Base-by-base conservation (phyloP, 2,797 vertebrate genomes). In the Podarcis lilfordi region DNA sequence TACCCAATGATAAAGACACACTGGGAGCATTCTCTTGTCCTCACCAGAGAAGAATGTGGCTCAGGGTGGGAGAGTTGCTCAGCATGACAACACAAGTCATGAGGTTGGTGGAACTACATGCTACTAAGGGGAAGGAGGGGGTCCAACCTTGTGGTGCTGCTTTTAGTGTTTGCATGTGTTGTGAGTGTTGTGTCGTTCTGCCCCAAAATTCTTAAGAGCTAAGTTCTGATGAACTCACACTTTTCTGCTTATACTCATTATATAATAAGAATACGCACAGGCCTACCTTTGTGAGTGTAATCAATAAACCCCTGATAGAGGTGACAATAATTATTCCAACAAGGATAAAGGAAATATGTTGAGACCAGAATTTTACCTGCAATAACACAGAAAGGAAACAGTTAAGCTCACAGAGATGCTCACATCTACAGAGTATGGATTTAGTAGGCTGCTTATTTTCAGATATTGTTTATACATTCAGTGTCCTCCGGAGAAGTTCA, bases 311-410 rank as follows among this genome's bases (percentile, higher is more conserved):
- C 94, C 99, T 97, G 92, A 99, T 99, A 80, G 99, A 99, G 7
- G 99, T 99, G 87, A 99, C 98, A 8, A 99, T 99, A 95, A 99
- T 99, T 95, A 99, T 99, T 95, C 99, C 99, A 86, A 99, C 99
- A 86, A 99, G 96, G 91, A 99, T 99, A 96, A 99, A 99, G 89
- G 99, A 99, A 94, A 99, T 99, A 91, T 99, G 99, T 86, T 99
- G 99, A 91, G 99, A 99, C 98, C 98, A 99, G 97, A 99, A 99
- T 96, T 99, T 99, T 2, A 99, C 99, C 99, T 99, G 95, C 76
- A 90, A 84, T 64, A 92, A 84, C 9, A 93, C 93, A 10, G 93
- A 90, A 10, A 93, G 27, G 45, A 94, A 11, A 86, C 2, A 76
- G 78, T 95, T 92, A 90, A 90, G 80, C 76, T 11, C 81, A 75